Conservation (phyloP, 2,113 vertebrate genomes). For the Osmerus mordax region DNA sequence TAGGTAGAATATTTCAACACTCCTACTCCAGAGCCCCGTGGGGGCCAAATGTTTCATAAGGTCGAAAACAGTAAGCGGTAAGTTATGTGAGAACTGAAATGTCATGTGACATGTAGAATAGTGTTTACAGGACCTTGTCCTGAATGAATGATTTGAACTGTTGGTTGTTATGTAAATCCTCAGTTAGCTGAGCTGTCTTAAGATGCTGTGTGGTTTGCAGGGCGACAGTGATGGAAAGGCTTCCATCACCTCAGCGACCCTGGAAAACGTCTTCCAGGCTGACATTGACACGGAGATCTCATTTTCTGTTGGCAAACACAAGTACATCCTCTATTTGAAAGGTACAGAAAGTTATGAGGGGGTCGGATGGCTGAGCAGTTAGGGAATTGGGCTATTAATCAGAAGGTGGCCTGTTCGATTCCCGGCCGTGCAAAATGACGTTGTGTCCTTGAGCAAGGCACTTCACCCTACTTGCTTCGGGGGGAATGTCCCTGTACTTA, state of each 20-base stretch:
- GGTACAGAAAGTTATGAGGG: background rate
- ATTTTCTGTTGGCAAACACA: conserved; percentile 42
- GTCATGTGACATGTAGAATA: too few species aligned
- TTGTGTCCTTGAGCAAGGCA: too few species aligned
- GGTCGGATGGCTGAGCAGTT: too few species aligned
- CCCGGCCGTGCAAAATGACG: too few species aligned
- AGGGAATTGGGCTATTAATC: too few species aligned
- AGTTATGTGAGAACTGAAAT: too few species aligned
- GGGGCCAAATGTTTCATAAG: too few species aligned
- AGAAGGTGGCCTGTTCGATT: too few species aligned
- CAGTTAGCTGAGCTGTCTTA: background rate
- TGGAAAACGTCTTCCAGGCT: conserved; percentile 62
- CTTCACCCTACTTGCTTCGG: too few species aligned
- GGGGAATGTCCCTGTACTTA: too few species aligned
- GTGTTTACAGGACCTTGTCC: background rate
- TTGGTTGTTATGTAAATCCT: background rate
- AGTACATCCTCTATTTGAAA: conserved; percentile 60
- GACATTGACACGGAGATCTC: conserved; percentile 46
- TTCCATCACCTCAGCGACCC: conserved; percentile 51
- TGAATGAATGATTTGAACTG: background rate
- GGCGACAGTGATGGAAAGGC: background rate
- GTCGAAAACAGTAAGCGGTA: too few species aligned
- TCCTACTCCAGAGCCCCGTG: too few species aligned
- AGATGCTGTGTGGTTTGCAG: conserved; percentile 36
- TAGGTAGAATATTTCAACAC: conserved; percentile 7